Base-by-base conservation (phyloP, 2,888 invertebrate species). In the Clivina fossor region DNA sequence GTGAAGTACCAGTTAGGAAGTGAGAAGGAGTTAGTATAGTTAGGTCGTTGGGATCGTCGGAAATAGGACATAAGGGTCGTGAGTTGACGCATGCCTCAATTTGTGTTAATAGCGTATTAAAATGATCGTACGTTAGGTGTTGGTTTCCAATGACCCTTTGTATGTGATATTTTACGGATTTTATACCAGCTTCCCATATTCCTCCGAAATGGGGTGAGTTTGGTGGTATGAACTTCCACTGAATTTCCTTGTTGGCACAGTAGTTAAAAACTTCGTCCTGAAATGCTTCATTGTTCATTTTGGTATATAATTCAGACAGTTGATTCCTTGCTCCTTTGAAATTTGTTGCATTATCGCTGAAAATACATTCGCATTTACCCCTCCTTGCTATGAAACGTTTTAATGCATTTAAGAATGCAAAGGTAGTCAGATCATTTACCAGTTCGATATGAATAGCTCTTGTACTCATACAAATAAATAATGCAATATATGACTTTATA, bases 291-390 rank as follows among this genome's bases (percentile, higher is more conserved):
- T n/a, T n/a, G n/a, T 20, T 4, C 5, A 41, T 11, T 8, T 53
- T 11, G 2, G 40, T 4, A 3, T 26, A 15, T 3, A 54, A 16
- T 26, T 56, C 18, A 15, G 44, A 37, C n/a, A 66, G 26, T 35
- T 62, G 48, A 16, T 48, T 43, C 2, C 33, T 44, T 4, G 63
- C 60, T 4, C 62, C 63, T 0, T 60, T 35, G 40, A 63, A 62
- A 30, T 62, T 64, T 3, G 62, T 61, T 4, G 61, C 66, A 32
- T 63, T 62, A 22, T 59, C 60, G 7, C 51, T 50, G 13, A 51
- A 61, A 2, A 64, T 49, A 16, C 57, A 38, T 3, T 9, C 9
- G 11, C 43, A 37, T 18, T 32, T 30, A 1, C 61, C 60, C 8
- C 59, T 26, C 4, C 60, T 26, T 4, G 59, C 35, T 1, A 62